phyloP scores from a whole-genome alignment of 1,140 invertebrate genomes.

The Forficula auricularia region DNA sequence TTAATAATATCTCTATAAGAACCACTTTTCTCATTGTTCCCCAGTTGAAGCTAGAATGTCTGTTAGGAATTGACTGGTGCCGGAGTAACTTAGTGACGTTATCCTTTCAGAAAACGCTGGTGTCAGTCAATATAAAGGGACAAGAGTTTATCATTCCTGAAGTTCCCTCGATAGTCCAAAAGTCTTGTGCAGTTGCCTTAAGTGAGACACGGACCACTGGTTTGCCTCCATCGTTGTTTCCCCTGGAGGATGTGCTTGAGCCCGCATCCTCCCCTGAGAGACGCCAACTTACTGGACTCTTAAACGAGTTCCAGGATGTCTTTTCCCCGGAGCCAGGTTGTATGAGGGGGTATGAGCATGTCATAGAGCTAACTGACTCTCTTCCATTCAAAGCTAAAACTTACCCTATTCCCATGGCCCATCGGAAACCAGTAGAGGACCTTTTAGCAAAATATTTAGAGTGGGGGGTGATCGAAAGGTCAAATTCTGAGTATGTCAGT shows the following conservation, averaged over 20 bases:
- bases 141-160: neutral
- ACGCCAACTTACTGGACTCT: neutral
- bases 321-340: neutral
- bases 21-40: neutral
- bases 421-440: slow-evolving; percentile 9
- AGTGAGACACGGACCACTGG: too few relatives aligned
- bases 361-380: neutral
- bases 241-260: neutral
- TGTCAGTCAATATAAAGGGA: neutral
- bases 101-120: neutral
- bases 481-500: slow-evolving; percentile 20
- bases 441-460: slow-evolving; percentile 15
- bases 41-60: too few relatives aligned
- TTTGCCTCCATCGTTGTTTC: neutral
- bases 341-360: slow-evolving; percentile 1
- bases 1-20: neutral
- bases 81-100: neutral
- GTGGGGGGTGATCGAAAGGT: slow-evolving; percentile 14
- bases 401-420: slow-evolving; percentile 14
- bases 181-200: too few relatives aligned
- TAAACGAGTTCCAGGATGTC: neutral
- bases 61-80: slow-evolving; percentile 1
- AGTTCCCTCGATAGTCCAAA: neutral
- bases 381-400: slow-evolving; percentile 5
- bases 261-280: neutral